These are phyloP conservation scores for Pipistrellus pipistrellus DNA, from an alignment of 2,797 vertebrate species.

Conservation along the genomic window DNA sequence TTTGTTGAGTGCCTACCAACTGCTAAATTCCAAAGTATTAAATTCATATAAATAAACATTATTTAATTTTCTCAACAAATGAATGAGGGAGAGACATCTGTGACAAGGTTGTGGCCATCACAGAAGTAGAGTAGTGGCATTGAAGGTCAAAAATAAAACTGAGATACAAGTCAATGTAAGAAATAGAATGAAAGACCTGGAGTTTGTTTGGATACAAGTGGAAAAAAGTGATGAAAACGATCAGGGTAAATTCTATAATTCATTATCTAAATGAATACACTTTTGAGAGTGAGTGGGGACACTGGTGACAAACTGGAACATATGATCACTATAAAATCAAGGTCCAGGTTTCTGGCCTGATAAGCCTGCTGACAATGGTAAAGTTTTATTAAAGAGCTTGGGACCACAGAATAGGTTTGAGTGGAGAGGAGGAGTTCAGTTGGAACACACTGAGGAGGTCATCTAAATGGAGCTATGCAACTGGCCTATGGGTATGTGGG, in stretches of 20 bases:
- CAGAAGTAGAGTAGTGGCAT: not conserved
- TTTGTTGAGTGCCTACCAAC: not conserved
- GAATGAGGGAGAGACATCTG: not conserved
- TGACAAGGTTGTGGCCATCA: not conserved
- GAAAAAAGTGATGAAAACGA: not conserved
- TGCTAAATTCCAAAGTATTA: not conserved
- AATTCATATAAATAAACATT: not conserved
- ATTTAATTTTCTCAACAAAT: conserved; percentile 16
- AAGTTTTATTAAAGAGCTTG: not conserved
- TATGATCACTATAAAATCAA: not conserved
- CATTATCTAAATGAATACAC: not conserved
- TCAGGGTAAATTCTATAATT: not conserved
- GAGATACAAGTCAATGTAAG: not conserved
- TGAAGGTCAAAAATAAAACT: not conserved
- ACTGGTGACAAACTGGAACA: not conserved
- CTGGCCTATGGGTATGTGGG: no score
- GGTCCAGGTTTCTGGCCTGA: not conserved
- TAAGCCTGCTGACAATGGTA: not conserved
- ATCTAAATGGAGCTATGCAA: not conserved
- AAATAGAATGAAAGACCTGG: not conserved
- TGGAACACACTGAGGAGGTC: not conserved
- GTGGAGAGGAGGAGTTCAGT: not conserved
- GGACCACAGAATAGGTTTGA: not conserved
- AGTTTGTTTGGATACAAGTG: not conserved
- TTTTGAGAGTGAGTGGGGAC: not conserved